Evolutionary conservation across 2,888 invertebrate genomes (phyloP), one percentile per base, ranked within the genome.

Genomic region (Germaria angustata): DNA sequence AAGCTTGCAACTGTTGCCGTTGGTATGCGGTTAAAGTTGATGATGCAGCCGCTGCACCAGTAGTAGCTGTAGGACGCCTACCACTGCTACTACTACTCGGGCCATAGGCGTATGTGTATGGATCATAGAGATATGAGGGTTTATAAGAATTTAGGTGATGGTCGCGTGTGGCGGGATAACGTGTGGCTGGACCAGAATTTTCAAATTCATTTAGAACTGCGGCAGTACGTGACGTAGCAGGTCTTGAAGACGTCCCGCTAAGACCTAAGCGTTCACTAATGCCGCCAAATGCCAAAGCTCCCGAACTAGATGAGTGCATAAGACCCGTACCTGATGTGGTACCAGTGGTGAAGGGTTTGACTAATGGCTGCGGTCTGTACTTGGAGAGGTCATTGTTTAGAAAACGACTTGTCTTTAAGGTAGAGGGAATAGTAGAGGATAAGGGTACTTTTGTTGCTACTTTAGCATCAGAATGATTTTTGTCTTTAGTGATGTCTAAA

Each of bases 281-380:
- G 63, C 89, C 90, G 28, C 89, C 89, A 59, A 89, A 89, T 44
- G 90, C 90, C 46, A 89, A 84, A 28, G 89, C 87, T 51, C 88
- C 87, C 32, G 90, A 90, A 77, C 89, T 90, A 73, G 88, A 86
- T 61, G 89, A 90, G 85, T 90, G 89, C 87, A 86, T 84, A n/a
- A 89, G 84, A 68, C 87, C 88, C 8, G 68, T 11, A n/a, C 63
- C 24, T 59, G 73, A 63, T 34, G 75, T 59, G 83, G 85, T 79
- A 57, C 59, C 20, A 36, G 17, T 68, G 36, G 20, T 65, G 13
- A 53, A 39, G 44, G 73, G 73, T 32, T 68, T 78, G 15, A 61
- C 41, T 44, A 76, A 73, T 22, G 81, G 72, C 75, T 78, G 80
- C 71, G 89, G 89, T 73, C 84, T 86, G 71, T 90, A 89, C 73